phyloP scores from a whole-genome alignment of 2,888 invertebrate genomes.

The Calameuta idolon region DNA sequence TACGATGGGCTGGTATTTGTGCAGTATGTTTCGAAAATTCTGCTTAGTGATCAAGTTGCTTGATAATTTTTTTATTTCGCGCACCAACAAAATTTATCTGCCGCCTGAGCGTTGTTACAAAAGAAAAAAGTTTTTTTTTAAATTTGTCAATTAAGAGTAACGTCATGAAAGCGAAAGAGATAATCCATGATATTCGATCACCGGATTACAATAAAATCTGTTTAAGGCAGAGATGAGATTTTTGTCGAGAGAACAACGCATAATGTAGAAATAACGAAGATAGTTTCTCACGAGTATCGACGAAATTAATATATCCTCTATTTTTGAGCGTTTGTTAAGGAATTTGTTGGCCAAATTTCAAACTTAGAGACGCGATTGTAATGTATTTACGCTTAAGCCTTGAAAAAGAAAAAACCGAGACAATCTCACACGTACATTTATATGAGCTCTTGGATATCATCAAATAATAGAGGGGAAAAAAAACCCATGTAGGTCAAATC shows the following conservation, averaged over 20 bases:
- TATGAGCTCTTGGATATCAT: not conserved
- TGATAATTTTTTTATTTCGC: not conserved
- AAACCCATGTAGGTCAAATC: not conserved
- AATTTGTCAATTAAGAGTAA: not conserved
- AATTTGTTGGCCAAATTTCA: not conserved
- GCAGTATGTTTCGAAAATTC: not conserved
- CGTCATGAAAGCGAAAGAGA: not conserved
- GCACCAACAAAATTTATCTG: not conserved
- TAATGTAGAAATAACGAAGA: not conserved
- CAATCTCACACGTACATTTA: not conserved
- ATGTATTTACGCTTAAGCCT: constrained; percentile 3
- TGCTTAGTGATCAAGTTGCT: not conserved
- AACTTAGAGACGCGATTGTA: not conserved
- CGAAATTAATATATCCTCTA: not conserved
- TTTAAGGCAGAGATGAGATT: not conserved
- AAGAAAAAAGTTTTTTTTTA: not conserved
- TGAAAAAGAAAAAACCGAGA: not conserved
- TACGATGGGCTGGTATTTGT: not conserved
- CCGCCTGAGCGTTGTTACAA: not conserved
- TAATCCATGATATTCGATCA: not conserved
- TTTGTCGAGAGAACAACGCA: not conserved
- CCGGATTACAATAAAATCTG: not conserved
- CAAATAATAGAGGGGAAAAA: not conserved
- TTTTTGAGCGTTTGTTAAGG: not conserved
- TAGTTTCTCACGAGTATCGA: not conserved